Percentiles rank a stretch among this genome's conserved stretches.
These are phyloP conservation scores for Cydia pomonella DNA, from an alignment of 1,140 invertebrate genomes.

Conservation along the genomic window DNA sequence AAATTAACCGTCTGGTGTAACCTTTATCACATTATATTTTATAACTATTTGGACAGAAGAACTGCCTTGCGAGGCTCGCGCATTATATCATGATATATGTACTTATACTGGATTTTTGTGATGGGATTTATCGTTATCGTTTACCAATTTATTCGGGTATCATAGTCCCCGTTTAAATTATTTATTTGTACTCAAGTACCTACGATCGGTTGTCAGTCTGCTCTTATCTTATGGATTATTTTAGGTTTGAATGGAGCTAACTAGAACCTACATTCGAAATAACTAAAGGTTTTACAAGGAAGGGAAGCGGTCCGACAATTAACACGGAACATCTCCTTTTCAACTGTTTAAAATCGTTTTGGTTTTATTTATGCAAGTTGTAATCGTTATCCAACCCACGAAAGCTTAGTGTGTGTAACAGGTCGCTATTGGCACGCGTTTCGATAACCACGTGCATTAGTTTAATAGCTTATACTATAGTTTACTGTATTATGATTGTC, in stretches of 20 bases:
- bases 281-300: no score
- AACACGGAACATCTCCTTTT: not conserved
- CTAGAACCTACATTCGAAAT: no score
- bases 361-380: not conserved
- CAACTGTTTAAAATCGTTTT: no score
- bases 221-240: not conserved
- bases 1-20: no score
- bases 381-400: not conserved
- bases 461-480: not conserved
- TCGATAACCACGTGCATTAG: not conserved
- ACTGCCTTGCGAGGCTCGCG: no score
- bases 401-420: not conserved
- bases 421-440: constrained; percentile 8
- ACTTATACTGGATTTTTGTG: no score
- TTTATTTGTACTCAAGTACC: not conserved
- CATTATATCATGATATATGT: no score
- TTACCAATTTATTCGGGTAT: not conserved
- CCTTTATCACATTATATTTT: no score
- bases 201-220: not conserved
- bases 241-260: no score
- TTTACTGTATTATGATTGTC: no score
- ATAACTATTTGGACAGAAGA: no score
- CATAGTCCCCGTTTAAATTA: not conserved
- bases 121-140: not conserved
- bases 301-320: no score